Evolutionary conservation across 2,113 vertebrate genomes (phyloP), one percentile per base, ranked within the genome.

Genomic region (Pica pica): DNA sequence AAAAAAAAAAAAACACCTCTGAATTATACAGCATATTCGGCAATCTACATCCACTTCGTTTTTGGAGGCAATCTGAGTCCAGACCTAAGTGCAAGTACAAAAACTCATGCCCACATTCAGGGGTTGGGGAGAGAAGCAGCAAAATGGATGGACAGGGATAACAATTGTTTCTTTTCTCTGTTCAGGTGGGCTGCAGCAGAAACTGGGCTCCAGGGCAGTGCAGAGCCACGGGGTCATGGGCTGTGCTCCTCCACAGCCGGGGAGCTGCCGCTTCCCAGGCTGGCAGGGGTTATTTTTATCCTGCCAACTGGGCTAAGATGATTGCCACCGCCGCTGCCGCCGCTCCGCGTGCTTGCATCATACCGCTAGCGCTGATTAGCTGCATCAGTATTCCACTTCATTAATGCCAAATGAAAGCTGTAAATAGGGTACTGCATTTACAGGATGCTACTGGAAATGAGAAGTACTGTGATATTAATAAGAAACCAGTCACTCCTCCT

Each of bases 301-400:
- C 67, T 76, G 46, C 89, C 75, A 64, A 88, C 91, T 31, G 61
- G 82, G 92, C 80, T 71, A 63, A 88, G 82, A 88, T 87, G 92
- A 96, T 92, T 95, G 85, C 68, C 71, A 41, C 80, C 18, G 46
- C 64, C 2, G 39, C 39, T 41, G 0, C 88, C 6, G 7, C 59
- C 1, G 2, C 92, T 42, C 82, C 7, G 4, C 2, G 1, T 28
- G 85, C 89, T 61, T 67, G 75, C 65, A 64, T 88, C 90, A 87
- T 16, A 81, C 42, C 10, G 4, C 88, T 91, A 67, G 37, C 1
- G 1, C 79, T 96, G 95, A 96, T 97, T 95, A 97, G 92, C 95
- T 61, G 22, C 94, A 96, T 95, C 93, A 87, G 91, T 92, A 94
- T 83, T 88, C 94, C 88, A 93, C 94, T 94, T 95, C 91, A 95